These are phyloP conservation scores for Acleris laterana DNA, from an alignment of 2,888 invertebrate genomes.

Conservation along the genomic window DNA sequence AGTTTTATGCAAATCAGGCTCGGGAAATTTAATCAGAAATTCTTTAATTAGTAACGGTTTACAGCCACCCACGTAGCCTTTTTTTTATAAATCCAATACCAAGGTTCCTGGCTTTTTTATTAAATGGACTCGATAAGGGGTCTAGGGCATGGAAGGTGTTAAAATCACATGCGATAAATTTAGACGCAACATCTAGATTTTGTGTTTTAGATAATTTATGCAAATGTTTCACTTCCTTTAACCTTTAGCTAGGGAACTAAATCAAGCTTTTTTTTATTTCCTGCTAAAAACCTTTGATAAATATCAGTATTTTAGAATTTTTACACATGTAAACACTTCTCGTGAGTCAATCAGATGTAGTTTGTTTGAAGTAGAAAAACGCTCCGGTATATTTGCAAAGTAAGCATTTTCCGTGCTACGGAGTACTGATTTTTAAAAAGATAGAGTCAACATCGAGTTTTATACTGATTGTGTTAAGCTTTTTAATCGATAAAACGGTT, in stretches of 20 bases:
- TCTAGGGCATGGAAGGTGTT: too few relatives aligned
- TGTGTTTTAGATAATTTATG: too few relatives aligned
- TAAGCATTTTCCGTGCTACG: too few relatives aligned
- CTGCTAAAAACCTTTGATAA: slow-evolving; percentile 14
- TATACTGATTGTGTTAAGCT: slow-evolving; percentile 48
- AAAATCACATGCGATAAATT: too few relatives aligned
- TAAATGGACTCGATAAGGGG: too few relatives aligned
- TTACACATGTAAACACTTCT: slow-evolving; percentile 9
- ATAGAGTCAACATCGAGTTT: neutral
- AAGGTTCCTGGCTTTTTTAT: too few relatives aligned
- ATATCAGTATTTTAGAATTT: neutral
- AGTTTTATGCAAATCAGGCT: slow-evolving; percentile 66
- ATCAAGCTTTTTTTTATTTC: slow-evolving; percentile 16
- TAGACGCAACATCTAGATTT: too few relatives aligned
- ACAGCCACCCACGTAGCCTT: slow-evolving; percentile 30
- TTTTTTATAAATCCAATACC: slow-evolving; percentile 18
- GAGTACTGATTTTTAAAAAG: too few relatives aligned
- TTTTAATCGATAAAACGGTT: slow-evolving; percentile 65
- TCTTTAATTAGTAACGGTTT: slow-evolving; percentile 30
- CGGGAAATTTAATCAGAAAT: slow-evolving; percentile 46
- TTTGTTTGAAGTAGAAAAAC: neutral
- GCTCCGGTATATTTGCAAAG: neutral
- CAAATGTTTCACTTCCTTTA: slow-evolving; percentile 24
- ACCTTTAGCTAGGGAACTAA: neutral
- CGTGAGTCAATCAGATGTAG: slow-evolving; percentile 27